Base-by-base conservation (phyloP, 1,140 invertebrate genomes). In the Sinella curviseta region DNA sequence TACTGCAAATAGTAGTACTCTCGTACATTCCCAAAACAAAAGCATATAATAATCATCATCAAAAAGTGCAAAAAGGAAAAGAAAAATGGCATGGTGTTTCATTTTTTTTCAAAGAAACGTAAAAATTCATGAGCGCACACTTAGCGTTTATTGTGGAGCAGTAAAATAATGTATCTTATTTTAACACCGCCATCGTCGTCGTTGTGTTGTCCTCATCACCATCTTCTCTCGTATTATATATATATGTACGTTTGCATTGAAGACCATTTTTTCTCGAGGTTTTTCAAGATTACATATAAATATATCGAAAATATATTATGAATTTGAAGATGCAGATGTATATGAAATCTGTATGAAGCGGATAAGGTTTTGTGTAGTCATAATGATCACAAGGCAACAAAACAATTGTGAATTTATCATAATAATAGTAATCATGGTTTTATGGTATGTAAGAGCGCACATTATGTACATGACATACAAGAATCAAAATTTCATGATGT, bases 321-420 rank as follows among this genome's bases (percentile, higher is more conserved):
- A 14, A n/a, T 26, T 12, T 17, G 24, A 26, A 26, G 8, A 65
- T 65, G 57, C 26, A 65, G 57, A 17, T 65, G 14, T 17, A 65
- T 65, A 26, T 16, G 24, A 65, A 65, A 14, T 8, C 16, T 65
- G 24, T n/a, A n/a, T n/a, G 24, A 65, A 8, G 24, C 39, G 57
- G 57, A 60, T 26, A 26, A 31, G 26, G 8, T 70, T 70, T 16
- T 70, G 65, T 31, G 65, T 14, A 65, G 26, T 20, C 39, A 48
- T 48, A 60, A 60, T 26, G 57, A 17, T 60, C 26, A 70, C 31
- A 30, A 48, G 65, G 65, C 65, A 70, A 70, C 2, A 33, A 70
- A 70, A 70, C 65, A 70, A 33, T 70, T 70, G 26, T 70, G 65
- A 70, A 70, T 70, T 70, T 31, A 33, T 70, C 65, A 33, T 70